Conservation (phyloP, 2,113 vertebrate species). For the Phrynocephalus versicolor region DNA sequence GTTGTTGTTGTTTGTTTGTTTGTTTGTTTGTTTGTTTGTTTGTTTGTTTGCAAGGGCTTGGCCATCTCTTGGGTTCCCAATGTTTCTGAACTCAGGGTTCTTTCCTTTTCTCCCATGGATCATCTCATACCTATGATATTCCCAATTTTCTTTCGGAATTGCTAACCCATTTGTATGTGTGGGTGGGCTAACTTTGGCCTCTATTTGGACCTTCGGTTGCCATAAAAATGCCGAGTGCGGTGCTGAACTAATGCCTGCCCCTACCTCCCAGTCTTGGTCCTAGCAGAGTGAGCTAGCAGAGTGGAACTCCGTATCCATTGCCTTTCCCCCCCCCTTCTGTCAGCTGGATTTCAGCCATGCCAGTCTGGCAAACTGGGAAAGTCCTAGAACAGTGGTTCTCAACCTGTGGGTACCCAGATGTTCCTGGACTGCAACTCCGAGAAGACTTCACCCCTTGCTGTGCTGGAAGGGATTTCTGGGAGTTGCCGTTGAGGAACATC, state of each 20-base stretch:
- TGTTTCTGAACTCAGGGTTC: not conserved
- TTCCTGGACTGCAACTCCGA: too few species aligned
- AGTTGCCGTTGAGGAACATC: too few species aligned
- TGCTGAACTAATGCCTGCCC: not conserved
- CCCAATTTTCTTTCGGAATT: not conserved
- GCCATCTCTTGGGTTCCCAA: too few species aligned
- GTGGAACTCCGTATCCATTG: accelerated
- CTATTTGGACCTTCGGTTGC: not conserved
- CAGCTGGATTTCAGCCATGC: not conserved
- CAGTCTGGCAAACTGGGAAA: not conserved
- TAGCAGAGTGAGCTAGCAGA: not conserved
- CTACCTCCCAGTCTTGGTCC: too few species aligned
- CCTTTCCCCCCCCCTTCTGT: not conserved
- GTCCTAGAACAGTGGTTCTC: too few species aligned
- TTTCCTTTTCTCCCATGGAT: not conserved
- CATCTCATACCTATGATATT: not conserved
- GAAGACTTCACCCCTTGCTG: too few species aligned
- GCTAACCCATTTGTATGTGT: too few species aligned
- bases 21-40: too few species aligned
- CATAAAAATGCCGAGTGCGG: not conserved
- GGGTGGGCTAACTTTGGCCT: not conserved
- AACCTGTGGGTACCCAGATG: too few species aligned
- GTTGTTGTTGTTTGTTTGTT: too few species aligned
- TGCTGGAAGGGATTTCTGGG: too few species aligned
- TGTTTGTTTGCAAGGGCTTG: too few species aligned